A percentile compares a stretch with the other conserved stretches of the same genome.
phyloP scores from a whole-genome alignment of 2,113 vertebrate genomes.

The Eclectus roratus region DNA sequence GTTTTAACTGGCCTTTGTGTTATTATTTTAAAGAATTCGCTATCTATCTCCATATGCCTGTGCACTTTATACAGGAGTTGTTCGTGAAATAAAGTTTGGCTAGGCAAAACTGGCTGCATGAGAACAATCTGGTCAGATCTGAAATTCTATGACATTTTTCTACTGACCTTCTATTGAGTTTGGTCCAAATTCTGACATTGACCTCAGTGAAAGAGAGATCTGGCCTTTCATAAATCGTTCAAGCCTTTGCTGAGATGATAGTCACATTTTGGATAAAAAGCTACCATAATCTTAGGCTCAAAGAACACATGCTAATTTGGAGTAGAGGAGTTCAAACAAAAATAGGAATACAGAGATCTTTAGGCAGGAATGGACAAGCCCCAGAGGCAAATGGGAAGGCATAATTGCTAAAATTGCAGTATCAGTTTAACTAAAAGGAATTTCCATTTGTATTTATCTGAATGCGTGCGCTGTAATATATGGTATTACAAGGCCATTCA shows the following conservation, averaged over 20 bases:
- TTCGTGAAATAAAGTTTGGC: background rate
- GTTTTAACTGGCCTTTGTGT: background rate
- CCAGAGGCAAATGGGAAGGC: constrained; percentile 40
- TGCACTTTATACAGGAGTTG: background rate
- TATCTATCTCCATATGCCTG: background rate
- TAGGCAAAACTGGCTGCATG: background rate
- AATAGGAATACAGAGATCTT: constrained; percentile 25
- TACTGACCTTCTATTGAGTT: background rate
- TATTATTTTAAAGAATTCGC: background rate
- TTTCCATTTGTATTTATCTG: constrained; percentile 48
- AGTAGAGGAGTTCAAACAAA: background rate
- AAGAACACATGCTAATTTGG: constrained; percentile 15
- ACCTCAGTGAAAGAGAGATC: background rate
- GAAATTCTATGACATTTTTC: background rate
- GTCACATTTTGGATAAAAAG: background rate
- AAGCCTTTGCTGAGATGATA: background rate
- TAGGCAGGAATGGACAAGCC: background rate
- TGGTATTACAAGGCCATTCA: background rate
- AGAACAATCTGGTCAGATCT: background rate
- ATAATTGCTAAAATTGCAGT: background rate
- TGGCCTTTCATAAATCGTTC: background rate
- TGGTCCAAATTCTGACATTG: background rate
- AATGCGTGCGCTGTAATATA: constrained; percentile 1
- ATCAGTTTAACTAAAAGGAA: constrained; percentile 33
- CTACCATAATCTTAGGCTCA: background rate